Evolutionary conservation across 1,140 invertebrate genomes (phyloP), one percentile per base, ranked within the genome.

Genomic region (Planococcus citri): DNA sequence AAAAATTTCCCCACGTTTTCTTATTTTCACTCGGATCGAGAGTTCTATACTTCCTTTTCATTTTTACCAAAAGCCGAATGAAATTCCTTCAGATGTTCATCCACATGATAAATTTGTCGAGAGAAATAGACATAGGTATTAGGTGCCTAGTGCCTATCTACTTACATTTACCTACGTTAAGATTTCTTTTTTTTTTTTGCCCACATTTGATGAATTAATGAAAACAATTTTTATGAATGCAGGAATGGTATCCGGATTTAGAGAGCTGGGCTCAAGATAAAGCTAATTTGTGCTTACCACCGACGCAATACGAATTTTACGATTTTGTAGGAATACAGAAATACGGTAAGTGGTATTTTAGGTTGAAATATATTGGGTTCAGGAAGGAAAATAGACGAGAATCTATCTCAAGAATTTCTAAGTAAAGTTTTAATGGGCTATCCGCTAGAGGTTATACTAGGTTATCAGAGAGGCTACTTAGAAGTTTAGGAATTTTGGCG

Each of bases 381-480:
- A 64, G 60, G 60, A 64, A 64, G 60, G 21, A 64, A 27, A 64
- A 64, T 17, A n/a, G 60, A 24, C 22, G 21, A 64, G 21, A 64
- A 25, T 64, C 60, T 64, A 64, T 64, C 22, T 64, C 22, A 64
- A 64, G 60, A 64, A 64, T 64, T 64, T 64, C 25, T 9, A 64
- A 64, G 60, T 64, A 64, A 64, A 64, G 60, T 64, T 64, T 64
- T 64, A 64, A 64, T 64, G 60, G 60, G 21, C 25, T 64, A 64
- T 64, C 21, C 60, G 60, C 60, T 64, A 64, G 60, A 21, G 21
- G 20, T 64, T 64, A 64, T 27, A 24, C 60, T 64, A 64, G 60
- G 60, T 64, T 64, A 64, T 64, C 60, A 20, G 8, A 12, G 22
- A 25, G 25, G 60, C 60, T 25, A 27, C 60, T 64, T 64, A 64